Percentiles rank a stretch among this genome's conserved stretches.
Evolutionary conservation across 2,888 invertebrate species (phyloP).

Genomic region (Biston betularia): DNA sequence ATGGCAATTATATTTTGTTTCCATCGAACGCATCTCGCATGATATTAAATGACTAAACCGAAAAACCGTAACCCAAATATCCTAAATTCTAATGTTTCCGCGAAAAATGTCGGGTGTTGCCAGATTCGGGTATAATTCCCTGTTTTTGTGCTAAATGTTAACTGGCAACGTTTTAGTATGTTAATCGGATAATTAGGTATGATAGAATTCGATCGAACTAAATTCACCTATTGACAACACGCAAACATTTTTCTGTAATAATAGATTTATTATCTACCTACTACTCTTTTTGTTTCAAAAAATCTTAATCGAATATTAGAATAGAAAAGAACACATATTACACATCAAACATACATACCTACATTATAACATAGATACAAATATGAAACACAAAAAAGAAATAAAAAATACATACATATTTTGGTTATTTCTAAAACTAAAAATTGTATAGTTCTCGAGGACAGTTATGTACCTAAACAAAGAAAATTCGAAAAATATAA

Average conservation of each 20-base stretch:
- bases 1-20: constrained; percentile 86
- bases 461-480: neutral
- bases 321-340: too few relatives aligned
- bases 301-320: neutral
- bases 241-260: constrained; percentile 28
- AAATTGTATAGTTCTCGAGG: too few relatives aligned
- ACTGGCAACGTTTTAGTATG: constrained; percentile 61
- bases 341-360: too few relatives aligned
- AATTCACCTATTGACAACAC: constrained; percentile 37
- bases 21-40: constrained; percentile 76
- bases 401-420: too few relatives aligned
- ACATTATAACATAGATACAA: too few relatives aligned
- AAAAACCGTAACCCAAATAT: constrained; percentile 34
- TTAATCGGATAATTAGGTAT: constrained; percentile 63
- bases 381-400: too few relatives aligned
- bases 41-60: constrained; percentile 53
- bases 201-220: constrained; percentile 43
- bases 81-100: constrained; percentile 69
- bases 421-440: too few relatives aligned
- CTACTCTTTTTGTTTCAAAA: neutral
- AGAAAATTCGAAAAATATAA: constrained; percentile 12
- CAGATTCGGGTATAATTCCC: constrained; percentile 55
- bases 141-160: constrained; percentile 46
- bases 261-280: constrained; percentile 7
- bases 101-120: constrained; percentile 74